phyloP scores from a whole-genome alignment of 2,113 vertebrate genomes.

The Caracal caracal region DNA sequence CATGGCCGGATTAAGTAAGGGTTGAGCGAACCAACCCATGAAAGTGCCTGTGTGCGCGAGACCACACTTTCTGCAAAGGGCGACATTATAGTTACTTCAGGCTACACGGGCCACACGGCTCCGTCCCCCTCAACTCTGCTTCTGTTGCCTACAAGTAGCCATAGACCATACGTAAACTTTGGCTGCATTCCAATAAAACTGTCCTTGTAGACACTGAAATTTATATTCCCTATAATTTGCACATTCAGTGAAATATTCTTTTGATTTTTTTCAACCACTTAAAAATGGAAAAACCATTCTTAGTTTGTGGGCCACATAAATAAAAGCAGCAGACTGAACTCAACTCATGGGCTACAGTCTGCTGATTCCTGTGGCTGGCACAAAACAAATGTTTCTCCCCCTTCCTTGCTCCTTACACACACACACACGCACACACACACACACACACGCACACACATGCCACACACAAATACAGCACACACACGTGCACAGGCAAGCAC shows the following conservation, averaged over 20 bases:
- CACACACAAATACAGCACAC: not conserved
- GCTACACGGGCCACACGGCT: not conserved
- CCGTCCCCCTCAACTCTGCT: not conserved
- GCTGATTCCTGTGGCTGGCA: not conserved
- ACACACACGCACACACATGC: not conserved
- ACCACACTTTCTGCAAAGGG: not conserved
- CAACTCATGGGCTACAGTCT: not conserved
- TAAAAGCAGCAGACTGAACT: not conserved
- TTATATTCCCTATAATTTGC: not conserved
- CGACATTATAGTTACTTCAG: not conserved
- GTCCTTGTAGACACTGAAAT: not conserved
- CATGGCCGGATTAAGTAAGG: too few relatives aligned
- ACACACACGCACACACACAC: not conserved
- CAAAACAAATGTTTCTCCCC: not conserved
- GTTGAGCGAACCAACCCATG: not conserved
- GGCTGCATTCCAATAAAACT: too few relatives aligned
- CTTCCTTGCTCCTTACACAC: not conserved
- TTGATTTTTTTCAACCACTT: not conserved
- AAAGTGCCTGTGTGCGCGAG: rapidly evolving
- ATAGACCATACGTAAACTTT: rapidly evolving
- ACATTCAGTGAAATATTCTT: not conserved
- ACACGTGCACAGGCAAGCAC: too few relatives aligned
- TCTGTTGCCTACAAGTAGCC: not conserved
- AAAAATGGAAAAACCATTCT: not conserved
- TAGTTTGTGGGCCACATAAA: not conserved